Evolutionary conservation across 2,888 invertebrate genomes (phyloP).

Genomic region (Pseudolycoriella hygida): DNA sequence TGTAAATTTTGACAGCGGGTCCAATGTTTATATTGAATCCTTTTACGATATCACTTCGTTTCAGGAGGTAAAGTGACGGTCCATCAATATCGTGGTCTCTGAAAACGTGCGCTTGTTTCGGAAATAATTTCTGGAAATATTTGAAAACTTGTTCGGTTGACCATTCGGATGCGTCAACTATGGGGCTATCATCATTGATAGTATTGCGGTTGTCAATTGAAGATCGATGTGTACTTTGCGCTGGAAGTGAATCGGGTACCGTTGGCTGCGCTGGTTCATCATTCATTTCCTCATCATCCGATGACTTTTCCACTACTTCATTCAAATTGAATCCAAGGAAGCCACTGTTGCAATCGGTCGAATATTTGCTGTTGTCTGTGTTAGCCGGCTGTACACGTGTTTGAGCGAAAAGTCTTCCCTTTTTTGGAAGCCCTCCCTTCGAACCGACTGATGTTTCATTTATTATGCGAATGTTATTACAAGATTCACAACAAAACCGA

Average conservation of each 20-base stretch:
- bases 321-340: background rate
- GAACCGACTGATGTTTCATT: no score
- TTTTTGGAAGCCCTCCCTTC: no score
- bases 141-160: slow-evolving; percentile 62
- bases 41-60: slow-evolving; percentile 65
- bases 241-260: no score
- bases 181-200: no score
- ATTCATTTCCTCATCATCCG: no score
- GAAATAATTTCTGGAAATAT: slow-evolving; percentile 61
- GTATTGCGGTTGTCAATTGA: no score
- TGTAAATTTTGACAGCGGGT: slow-evolving; percentile 71
- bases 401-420: background rate
- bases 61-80: slow-evolving; percentile 63
- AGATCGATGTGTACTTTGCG: no score
- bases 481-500: background rate
- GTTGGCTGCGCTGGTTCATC: no score
- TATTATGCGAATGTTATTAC: no score
- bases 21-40: slow-evolving; percentile 71
- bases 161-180: slow-evolving; percentile 66
- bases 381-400: background rate
- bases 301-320: background rate
- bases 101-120: slow-evolving; percentile 63
- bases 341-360: background rate
- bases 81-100: slow-evolving; percentile 87
- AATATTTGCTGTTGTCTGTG: background rate